Evolutionary conservation across 2,888 invertebrate genomes (phyloP).

Genomic region (Clivina fossor): DNA sequence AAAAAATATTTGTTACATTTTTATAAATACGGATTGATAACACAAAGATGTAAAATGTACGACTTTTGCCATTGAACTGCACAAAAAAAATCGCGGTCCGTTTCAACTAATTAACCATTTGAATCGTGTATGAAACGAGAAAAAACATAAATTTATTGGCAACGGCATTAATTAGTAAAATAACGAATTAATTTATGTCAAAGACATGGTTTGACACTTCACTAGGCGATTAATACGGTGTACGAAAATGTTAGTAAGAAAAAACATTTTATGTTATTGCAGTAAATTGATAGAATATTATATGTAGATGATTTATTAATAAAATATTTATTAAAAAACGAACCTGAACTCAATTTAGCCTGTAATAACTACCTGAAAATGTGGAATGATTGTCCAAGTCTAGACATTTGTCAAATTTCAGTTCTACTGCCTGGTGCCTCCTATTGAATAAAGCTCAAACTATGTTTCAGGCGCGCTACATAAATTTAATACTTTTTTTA

Average conservation of each 20-base stretch:
- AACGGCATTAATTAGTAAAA: conserved; percentile 29
- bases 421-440: conserved; percentile 15
- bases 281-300: conserved; percentile 1
- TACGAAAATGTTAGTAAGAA: not conserved
- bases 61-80: too few relatives aligned
- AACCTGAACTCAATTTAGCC: conserved; percentile 27
- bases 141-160: conserved; percentile 20
- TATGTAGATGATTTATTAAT: not conserved
- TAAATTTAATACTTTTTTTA: too few relatives aligned
- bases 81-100: too few relatives aligned
- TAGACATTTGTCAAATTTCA: conserved; percentile 34
- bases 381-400: conserved; percentile 34
- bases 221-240: conserved; percentile 5
- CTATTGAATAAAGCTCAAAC: too few relatives aligned
- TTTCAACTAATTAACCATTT: too few relatives aligned
- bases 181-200: conserved; percentile 20
- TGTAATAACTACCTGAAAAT: conserved; percentile 33
- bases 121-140: too few relatives aligned
- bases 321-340: conserved; percentile 26
- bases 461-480: too few relatives aligned
- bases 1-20: too few relatives aligned
- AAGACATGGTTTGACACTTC: conserved; percentile 23
- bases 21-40: too few relatives aligned
- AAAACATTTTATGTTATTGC: not conserved
- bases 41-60: too few relatives aligned